Base-by-base conservation (phyloP, 1,140 invertebrate species). In the Bombus confusus region DNA sequence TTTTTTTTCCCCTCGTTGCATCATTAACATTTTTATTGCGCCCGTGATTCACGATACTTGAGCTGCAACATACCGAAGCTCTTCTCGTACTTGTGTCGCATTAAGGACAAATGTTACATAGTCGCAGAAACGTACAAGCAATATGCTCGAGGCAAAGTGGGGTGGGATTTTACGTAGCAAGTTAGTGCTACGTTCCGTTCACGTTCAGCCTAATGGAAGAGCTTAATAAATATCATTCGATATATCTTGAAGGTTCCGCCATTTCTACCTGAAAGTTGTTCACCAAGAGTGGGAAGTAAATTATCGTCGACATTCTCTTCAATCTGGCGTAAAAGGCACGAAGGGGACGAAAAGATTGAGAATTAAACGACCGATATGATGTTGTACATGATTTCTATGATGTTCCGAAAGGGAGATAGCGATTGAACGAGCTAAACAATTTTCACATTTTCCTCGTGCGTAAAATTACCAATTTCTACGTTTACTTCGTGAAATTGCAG, bases 191-290 rank as follows among this genome's bases (percentile, higher is more conserved):
- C 10, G 28, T 76, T 59, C 34, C 31, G 34, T 76, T 76, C 52
- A 39, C 13, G 34, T 76, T 57, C 12, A n/a, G 5, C 34, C 74
- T 25, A 15, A 25, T 9, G 52, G 12, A 0, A 22, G 10, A 8
- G 25, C 12, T 76, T 37, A 76, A 76, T 59, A 59, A 76, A 59
- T 59, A n/a, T 76, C 37, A 39, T 59, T 76, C 34, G 34, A 76
- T 75, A 37, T 75, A 75, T 59, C 74, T 76, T 0, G 52, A 39
- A 57, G 22, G 12, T 39, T n/a, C 25, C 34, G 10, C 4, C 9
- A 57, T 75, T 57, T 57, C 73, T n/a, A 75, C 2, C 3, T 25
- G 6, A 41, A 37, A 52, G 41, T 15, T 57, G 0, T 34, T 28
- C 47, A 15, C 12, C 12, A 5, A 15, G 31, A 13, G 31, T n/a